Percentiles rank a stretch among this genome's conserved stretches.
phyloP scores from a whole-genome alignment of 2,797 vertebrate genomes.

The Craterocephalus amniculus region DNA sequence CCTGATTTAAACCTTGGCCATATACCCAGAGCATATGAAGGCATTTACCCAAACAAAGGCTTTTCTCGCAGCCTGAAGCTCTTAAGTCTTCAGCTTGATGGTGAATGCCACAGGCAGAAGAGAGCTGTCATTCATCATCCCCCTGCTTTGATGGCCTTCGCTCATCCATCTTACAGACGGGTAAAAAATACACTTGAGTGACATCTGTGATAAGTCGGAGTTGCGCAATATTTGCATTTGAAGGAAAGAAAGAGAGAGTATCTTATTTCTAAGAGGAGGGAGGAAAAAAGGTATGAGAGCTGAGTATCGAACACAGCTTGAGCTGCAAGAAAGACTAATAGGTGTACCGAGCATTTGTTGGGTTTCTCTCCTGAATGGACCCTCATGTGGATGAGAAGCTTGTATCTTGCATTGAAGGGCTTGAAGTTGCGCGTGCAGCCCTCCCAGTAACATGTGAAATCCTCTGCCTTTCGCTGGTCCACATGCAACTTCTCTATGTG shows the following conservation, averaged over 20 bases:
- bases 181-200: conserved; percentile 12
- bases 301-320: conserved; percentile 7
- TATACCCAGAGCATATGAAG: conserved; percentile 50
- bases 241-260: neutral
- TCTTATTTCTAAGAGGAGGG: neutral
- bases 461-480: conserved; percentile 95
- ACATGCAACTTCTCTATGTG: conserved; percentile 97
- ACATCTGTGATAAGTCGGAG: conserved; percentile 1
- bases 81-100: conserved; percentile 47
- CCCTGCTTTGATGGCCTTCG: conserved; percentile 40
- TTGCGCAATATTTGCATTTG: conserved; percentile 7
- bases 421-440: conserved; percentile 92
- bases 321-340: conserved; percentile 25
- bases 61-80: conserved; percentile 25
- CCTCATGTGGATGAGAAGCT: conserved; percentile 98
- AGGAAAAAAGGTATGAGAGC: conserved; percentile 1
- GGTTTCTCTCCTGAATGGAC: conserved; percentile 99
- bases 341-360: conserved; percentile 94
- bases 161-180: conserved; percentile 13
- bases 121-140: conserved; percentile 48
- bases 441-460: conserved; percentile 96
- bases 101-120: conserved; percentile 37
- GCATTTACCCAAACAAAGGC: conserved; percentile 28
- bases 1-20: conserved; percentile 50
- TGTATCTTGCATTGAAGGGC: conserved; percentile 97